phyloP scores from a whole-genome alignment of 2,888 invertebrate species.

The Actias luna region DNA sequence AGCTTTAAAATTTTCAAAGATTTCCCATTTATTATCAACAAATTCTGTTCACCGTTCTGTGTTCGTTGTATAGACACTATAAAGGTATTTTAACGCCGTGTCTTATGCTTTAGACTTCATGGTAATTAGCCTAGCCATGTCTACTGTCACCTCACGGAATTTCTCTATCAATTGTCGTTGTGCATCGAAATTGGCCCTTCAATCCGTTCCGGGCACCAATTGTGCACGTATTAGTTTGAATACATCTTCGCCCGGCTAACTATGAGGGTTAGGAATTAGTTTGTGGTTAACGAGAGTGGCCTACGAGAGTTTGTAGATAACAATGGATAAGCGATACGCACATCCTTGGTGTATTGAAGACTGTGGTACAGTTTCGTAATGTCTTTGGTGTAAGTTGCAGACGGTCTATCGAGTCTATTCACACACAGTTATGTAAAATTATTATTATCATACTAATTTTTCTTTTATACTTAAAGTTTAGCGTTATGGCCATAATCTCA shows the following conservation, averaged over 20 bases:
- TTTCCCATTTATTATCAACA: no score
- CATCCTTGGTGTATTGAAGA: not conserved
- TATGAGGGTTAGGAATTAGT: not conserved
- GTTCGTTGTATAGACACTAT: not conserved
- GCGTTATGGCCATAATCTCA: no score
- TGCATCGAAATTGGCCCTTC: slow-evolving; percentile 18
- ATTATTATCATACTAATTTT: no score
- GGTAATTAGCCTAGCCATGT: slow-evolving; percentile 20
- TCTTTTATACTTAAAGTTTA: no score
- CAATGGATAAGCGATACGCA: not conserved
- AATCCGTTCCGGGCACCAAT: slow-evolving; percentile 13
- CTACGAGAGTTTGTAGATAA: not conserved
- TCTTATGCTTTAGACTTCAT: slow-evolving; percentile 3
- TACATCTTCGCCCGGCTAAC: not conserved
- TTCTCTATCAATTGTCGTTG: slow-evolving; percentile 20
- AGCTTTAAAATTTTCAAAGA: no score
- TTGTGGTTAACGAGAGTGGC: not conserved
- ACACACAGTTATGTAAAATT: no score
- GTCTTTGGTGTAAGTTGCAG: not conserved
- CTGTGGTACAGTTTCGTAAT: not conserved
- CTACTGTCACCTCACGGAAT: slow-evolving; percentile 21
- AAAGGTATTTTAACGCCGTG: not conserved
- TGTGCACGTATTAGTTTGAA: slow-evolving; percentile 13
- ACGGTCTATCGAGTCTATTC: no score
- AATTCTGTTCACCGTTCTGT: not conserved